Base-by-base conservation (phyloP, 2,888 invertebrate species). In the Pasiphila rectangulata region DNA sequence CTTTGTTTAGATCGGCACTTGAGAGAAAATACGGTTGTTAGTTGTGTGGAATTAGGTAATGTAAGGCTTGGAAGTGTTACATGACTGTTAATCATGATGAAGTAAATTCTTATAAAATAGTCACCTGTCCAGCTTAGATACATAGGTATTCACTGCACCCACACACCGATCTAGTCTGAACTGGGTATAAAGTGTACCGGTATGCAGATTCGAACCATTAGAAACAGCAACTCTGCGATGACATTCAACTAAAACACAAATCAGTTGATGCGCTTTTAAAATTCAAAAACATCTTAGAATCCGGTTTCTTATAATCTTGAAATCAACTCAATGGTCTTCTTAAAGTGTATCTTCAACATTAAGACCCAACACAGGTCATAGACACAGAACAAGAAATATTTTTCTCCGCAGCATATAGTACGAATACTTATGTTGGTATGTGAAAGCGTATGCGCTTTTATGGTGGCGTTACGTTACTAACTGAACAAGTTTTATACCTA, bases 171-270 rank as follows among this genome's bases (percentile, higher is more conserved):
- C 30, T 30, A 32, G 32, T 16, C 32, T 19, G 16, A 17, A 17
- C 32, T 32, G 16, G 32, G 32, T 17, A 32, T 32, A 32, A 30
- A 32, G 17, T 17, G 32, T 9, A 16, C 32, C 10, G 17, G 32
- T 32, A 32, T 32, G 32, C 17, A 32, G 32, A 35, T 35, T 35
- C 13, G 12, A 3, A n/a, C 13, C 32, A 32, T 32, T 32, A 19
- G 32, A 35, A 20, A 21, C n/a, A 7, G 19, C 35, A 35, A 20
- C 9, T 16, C 0, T 13, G 27, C 17, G 16, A n/a, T 16, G n/a
- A 30, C 9, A 30, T 30, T 17, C 17, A 16, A 27, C 7, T 27
- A 17, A 5, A 17, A 19, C 16, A 9, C 10, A 32, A 32, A 32
- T 32, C 3, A 32, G 10, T 10, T 5, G 16, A 9, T 4, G 9